Evolutionary conservation across 1,140 invertebrate species (phyloP), one percentile per base, ranked within the genome.

Genomic region (Drosophila athabasca): DNA sequence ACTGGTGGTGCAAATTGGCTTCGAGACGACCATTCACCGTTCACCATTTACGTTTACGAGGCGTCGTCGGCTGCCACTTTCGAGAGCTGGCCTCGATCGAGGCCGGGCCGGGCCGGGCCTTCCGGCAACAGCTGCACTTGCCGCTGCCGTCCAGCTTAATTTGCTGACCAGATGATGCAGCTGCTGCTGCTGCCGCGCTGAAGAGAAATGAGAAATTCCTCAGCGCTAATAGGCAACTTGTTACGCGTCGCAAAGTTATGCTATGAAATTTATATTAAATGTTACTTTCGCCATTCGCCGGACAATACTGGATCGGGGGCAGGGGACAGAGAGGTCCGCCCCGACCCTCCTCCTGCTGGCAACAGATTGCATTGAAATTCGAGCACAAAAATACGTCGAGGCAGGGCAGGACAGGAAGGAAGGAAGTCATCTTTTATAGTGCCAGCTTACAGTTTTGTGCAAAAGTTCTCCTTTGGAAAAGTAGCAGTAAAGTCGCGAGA

Each of bases 351-450:
- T 29, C 26, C 59, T 70, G 70, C 54, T 65, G 50, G 39, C 48
- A 60, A 49, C 75, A 88, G 83, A 79, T 87, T 87, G 82, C 82
- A 83, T 88, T 88, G 83, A 83, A 87, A 79, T 79, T 68, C 60
- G 62, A 45, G 61, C 49, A 68, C 62, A 69, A 73, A 76, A 77
- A 62, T 17, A 31, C 44, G 31, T 45, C 52, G 24, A 51, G 62
- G 17, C 17, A 19, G 17, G 17, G 17, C 17, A 19, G 17, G 17
- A 19, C 17, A 19, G 17, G 50, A 9, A 43, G 82, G 76, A 88
- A 79, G 83, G 71, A 79, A 76, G 83, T 79, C 83, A 87, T 87
- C 71, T 83, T 83, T 87, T 87, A 83, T 87, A 83, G 66, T 88
- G 83, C 79, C 76, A 62, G 83, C 83, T 87, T 85, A 87, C 54